phyloP scores from a whole-genome alignment of 2,888 invertebrate species.

The Trilocha varians region DNA sequence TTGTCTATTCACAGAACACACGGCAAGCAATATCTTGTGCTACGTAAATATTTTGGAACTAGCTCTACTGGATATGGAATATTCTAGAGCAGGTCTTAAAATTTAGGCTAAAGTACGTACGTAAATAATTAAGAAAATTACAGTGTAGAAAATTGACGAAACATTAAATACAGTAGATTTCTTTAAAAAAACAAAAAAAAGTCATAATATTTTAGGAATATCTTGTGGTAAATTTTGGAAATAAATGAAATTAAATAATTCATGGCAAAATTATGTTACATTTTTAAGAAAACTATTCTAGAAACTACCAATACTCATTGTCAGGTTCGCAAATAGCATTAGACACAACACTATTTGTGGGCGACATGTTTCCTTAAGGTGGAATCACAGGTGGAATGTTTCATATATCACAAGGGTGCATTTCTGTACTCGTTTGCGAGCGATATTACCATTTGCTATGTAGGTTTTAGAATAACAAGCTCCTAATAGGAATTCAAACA shows the following conservation, averaged over 20 bases:
- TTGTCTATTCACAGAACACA: conserved; percentile 36
- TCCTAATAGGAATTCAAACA: neutral
- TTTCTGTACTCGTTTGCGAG: neutral
- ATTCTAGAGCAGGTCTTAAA: too few relatives aligned
- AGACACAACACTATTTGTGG: conserved; percentile 32
- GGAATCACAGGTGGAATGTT: conserved; percentile 20
- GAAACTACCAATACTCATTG: conserved; percentile 8
- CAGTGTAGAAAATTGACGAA: too few relatives aligned
- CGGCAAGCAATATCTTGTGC: conserved; percentile 31
- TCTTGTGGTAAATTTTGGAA: too few relatives aligned
- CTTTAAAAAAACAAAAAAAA: too few relatives aligned
- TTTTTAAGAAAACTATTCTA: conserved; percentile 19
- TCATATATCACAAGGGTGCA: conserved; percentile 13
- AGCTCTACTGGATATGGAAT: too few relatives aligned
- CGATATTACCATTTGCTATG: neutral
- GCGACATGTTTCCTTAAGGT: conserved; percentile 33
- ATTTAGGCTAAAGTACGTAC: too few relatives aligned
- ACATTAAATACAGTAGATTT: too few relatives aligned
- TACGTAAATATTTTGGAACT: conserved; percentile 26
- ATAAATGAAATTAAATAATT: too few relatives aligned
- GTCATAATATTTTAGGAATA: too few relatives aligned
- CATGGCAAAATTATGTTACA: too few relatives aligned
- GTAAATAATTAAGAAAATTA: too few relatives aligned
- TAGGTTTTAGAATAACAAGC: neutral
- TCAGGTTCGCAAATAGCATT: conserved; percentile 32